Evolutionary conservation across 2,888 invertebrate genomes (phyloP), one percentile per base, ranked within the genome.

Genomic region (Dynastes grantii): DNA sequence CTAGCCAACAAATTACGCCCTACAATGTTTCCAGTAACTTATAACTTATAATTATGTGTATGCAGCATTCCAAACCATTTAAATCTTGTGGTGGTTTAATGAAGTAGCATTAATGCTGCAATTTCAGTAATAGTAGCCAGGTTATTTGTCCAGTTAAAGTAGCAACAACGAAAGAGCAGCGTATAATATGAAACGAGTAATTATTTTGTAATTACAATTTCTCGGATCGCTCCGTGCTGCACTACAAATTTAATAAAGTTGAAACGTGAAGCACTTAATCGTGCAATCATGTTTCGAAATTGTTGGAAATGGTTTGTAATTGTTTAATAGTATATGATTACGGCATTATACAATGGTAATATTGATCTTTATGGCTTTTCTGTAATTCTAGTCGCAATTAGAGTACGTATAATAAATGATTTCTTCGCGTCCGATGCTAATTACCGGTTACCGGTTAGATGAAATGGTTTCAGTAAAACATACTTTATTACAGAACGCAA

Each of bases 241-340:
- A 29, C 51, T 49, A 68, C 68, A 68, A 68, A 68, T 68, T 68
- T 51, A 68, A 68, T 68, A 49, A 51, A 51, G 49, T 13, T 68
- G 27, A 68, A 68, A 51, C 68, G 68, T 49, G 51, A 49, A 22
- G 68, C 49, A 68, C 49, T 51, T 68, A 68, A 53, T 51, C 68
- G 51, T 27, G 51, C 27, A 51, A 68, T 68, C 68, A 68, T 68
- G 68, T 68, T 51, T 51, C 4, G 9, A 27, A 27, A 29, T 71
- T 55, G 55, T 55, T 71, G n/a, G 22, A n/a, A 55, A 58, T 58
- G 55, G 29, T 29, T 9, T 71, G 32, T 71, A 71, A 71, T 71
- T 55, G 16, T 71, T 71, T 71, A 71, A 71, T 71, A 71, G 49
- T 37, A 58, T 8, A 37, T 55, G n/a, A 55, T 71, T 71, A 71